Conservation (phyloP, 2,113 vertebrate species). For the Jacana jacana region DNA sequence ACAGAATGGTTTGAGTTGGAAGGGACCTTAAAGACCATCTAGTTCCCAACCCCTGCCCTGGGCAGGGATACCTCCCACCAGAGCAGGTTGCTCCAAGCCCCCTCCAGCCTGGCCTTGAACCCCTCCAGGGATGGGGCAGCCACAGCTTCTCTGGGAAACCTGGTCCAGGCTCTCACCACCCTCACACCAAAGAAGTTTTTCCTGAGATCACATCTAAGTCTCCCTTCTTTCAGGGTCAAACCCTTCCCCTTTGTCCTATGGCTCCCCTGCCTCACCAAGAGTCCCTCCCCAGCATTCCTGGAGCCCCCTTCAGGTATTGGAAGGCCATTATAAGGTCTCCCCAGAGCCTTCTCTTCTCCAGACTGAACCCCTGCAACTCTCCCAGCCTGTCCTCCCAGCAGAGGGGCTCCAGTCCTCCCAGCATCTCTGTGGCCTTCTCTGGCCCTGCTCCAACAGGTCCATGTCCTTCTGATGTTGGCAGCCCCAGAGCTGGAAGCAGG, state of each 20-base stretch:
- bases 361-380: not conserved
- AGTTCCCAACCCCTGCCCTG: not conserved
- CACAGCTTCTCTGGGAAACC: not conserved
- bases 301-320: not conserved
- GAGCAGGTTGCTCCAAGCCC: not conserved
- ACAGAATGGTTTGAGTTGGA: not conserved
- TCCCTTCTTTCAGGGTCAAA: not conserved
- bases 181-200: not conserved
- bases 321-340: not conserved
- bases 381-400: not conserved
- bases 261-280: no score
- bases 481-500: not conserved
- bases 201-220: not conserved
- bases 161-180: no score
- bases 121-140: not conserved
- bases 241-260: not conserved
- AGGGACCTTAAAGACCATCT: not conserved
- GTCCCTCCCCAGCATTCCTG: not conserved
- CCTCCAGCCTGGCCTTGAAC: not conserved
- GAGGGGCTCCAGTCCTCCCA: not conserved
- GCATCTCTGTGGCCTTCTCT: not conserved
- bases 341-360: not conserved
- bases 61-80: not conserved
- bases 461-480: not conserved
- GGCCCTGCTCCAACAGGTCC: not conserved